Evolutionary conservation across 2,797 vertebrate species (phyloP), one percentile per base, ranked within the genome.

Genomic region (Acanthurus lineatus): DNA sequence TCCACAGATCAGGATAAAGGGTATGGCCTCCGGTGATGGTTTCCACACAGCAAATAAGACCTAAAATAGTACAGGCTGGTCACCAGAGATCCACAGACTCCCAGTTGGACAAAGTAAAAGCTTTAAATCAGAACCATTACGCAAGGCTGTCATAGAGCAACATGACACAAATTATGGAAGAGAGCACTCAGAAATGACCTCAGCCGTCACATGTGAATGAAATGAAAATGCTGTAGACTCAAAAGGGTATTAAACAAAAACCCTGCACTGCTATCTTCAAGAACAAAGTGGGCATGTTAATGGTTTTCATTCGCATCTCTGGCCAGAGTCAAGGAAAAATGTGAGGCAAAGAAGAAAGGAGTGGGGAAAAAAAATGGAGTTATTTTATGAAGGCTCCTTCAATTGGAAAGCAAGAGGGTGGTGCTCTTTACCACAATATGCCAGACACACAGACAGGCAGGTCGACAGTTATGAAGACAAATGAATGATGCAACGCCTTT

Each of bases 401-500:
- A 5, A 69, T 72, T 73, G 74, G 54, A 86, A 86, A 83, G 80
- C 75, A 79, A 76, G 78, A 88, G 84, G 80, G 76, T 10, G 77
- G 67, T 60, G 67, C 86, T 89, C 79, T 79, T 80, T 85, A 82
- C 88, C 63, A 56, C 80, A 74, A 62, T 68, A 85, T 83, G 85
- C 74, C 87, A 89, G 81, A 87, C 74, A 71, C 79, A 88, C 85
- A 90, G 89, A 90, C 84, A 86, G 85, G 82, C 92, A 88, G 86
- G 86, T 86, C 72, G 88, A 93, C 92, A 91, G 89, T 91, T 90
- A 90, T 89, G 87, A 88, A 91, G 93, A 93, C 89, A 82, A 86
- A 93, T 93, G 90, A 92, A 89, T 94, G 91, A 94, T 90, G 87
- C 92, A 91, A 86, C 66, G 84, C 86, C 91, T 82, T 90, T 76